phyloP scores from a whole-genome alignment of 2,888 invertebrate species.

The Himalopsyche anomala region DNA sequence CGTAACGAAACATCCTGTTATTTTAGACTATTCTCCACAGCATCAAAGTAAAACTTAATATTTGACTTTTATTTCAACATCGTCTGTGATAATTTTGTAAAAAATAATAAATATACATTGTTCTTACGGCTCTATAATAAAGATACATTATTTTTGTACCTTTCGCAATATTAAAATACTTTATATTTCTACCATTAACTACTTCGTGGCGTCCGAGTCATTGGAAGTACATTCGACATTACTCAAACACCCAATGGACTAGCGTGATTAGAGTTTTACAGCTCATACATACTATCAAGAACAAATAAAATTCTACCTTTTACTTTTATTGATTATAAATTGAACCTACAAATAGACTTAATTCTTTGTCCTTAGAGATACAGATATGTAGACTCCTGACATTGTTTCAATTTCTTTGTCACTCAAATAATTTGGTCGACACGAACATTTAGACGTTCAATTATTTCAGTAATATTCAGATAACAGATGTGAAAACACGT shows the following conservation, averaged over 20 bases:
- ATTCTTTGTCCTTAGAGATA: not conserved
- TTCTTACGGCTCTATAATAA: no score
- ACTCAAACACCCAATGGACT: not conserved
- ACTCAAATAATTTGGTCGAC: slow-evolving; percentile 47
- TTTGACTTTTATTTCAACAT: no score
- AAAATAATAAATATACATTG: no score
- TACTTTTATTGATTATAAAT: slow-evolving; percentile 22
- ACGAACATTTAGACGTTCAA: slow-evolving; percentile 55
- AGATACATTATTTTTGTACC: no score
- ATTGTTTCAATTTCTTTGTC: slow-evolving; percentile 21
- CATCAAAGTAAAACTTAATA: no score
- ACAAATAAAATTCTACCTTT: not conserved
- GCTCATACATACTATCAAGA: not conserved
- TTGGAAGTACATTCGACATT: not conserved
- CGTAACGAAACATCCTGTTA: no score
- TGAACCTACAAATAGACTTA: not conserved
- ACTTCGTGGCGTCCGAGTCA: no score
- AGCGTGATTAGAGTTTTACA: not conserved
- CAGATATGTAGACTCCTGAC: not conserved
- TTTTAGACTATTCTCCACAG: no score
- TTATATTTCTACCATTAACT: no score
- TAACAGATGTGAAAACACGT: slow-evolving; percentile 60
- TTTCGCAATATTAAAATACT: no score
- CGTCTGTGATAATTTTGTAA: no score
- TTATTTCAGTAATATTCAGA: slow-evolving; percentile 54